Conservation (phyloP, 2,888 invertebrate species). For the Hypercompe scribonia region DNA sequence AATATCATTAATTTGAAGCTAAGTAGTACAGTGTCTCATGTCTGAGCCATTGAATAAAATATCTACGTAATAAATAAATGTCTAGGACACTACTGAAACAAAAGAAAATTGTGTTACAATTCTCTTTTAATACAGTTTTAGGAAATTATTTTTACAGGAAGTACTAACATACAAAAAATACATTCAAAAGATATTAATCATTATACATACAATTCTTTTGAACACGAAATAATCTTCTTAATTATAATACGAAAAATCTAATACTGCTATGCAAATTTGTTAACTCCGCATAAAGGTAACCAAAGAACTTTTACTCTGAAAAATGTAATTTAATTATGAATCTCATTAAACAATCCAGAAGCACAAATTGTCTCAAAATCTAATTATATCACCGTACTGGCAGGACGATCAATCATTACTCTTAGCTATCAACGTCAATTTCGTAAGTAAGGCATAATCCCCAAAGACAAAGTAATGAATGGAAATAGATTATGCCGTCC, state of each 20-base stretch:
- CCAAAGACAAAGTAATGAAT: slow-evolving; percentile 29
- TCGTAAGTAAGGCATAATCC: slow-evolving; percentile 46
- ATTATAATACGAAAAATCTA: neutral
- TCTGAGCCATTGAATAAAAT: slow-evolving; percentile 6
- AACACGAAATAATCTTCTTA: neutral
- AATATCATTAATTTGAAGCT: slow-evolving; percentile 31
- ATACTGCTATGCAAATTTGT: neutral
- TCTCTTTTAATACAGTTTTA: neutral
- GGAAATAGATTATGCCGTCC: slow-evolving; percentile 31
- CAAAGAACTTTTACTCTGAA: neutral
- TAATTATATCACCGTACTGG: slow-evolving; percentile 29
- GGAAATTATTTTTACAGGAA: neutral
- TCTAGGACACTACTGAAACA: neutral
- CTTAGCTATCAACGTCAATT: slow-evolving; percentile 47
- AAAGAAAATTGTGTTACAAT: neutral
- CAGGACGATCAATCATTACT: slow-evolving; percentile 51
- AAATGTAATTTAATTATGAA: neutral
- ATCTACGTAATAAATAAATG: neutral
- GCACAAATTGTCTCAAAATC: slow-evolving; percentile 5
- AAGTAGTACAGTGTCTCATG: slow-evolving; percentile 26
- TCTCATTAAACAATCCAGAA: neutral
- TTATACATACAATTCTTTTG: neutral
- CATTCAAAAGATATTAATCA: too few relatives aligned
- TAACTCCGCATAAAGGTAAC: neutral
- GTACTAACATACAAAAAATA: too few relatives aligned